Evolutionary conservation across 2,888 invertebrate genomes (phyloP), one percentile per base, ranked within the genome.

Genomic region (Drosophila mimica): DNA sequence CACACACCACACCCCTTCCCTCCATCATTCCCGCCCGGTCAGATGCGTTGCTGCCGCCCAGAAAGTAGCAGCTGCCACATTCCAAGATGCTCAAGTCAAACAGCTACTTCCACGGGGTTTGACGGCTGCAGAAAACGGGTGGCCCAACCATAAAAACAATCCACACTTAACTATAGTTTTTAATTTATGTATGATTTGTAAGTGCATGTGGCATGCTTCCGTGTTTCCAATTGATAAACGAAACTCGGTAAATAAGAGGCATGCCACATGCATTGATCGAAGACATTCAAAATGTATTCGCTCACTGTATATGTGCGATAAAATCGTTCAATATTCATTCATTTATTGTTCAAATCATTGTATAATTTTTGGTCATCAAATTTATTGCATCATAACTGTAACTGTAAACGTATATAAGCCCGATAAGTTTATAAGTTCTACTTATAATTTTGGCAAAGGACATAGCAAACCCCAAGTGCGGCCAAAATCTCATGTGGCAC

Each of bases 401-500:
- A 52, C 62, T 54, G 58, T 56, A 40, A 30, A 62, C 43, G 58
- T 56, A 54, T 20, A 57, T 54, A 62, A 34, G 34, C 38, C 28
- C 54, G n/a, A 36, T 54, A 34, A 40, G 34, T 34, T 46, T 53
- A 48, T 48, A 28, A 28, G 40, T 46, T 46, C n/a, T 17, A 57
- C 68, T 38, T 72, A 76, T 60, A 64, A 48, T 71, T 67, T 83
- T 82, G 79, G 84, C 82, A 64, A 25, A 70, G 73, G 70, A 70
- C 61, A 46, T 46, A 8, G 58, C 53, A 65, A 54, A 49, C 36
- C 72, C 70, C 81, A 77, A 81, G 49, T 85, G 84, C 71, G 79
- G 84, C 84, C 84, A 89, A 88, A 83, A 82, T 69, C 70, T 79
- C 79, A 79, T 73, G 83, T 77, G 79, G 70, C 77, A 70, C 72